Conservation (phyloP, 1,140 invertebrate genomes). For the Scaptodrosophila lebanonensis region DNA sequence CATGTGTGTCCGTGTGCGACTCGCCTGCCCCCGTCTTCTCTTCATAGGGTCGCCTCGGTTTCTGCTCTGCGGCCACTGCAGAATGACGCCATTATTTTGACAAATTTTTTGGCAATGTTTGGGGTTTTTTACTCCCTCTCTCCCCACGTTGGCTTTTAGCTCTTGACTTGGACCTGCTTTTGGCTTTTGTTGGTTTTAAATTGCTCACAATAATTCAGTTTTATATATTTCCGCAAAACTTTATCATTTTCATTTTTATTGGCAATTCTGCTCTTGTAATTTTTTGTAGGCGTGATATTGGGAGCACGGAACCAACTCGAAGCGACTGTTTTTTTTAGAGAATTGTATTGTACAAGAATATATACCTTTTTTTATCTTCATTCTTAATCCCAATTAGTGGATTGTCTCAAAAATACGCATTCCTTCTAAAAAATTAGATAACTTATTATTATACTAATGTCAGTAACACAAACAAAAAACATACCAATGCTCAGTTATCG, state of each 20-base stretch:
- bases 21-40: not conserved
- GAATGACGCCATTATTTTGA: slow-evolving; percentile 76
- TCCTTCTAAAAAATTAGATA: too few species aligned
- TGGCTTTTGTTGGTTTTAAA: slow-evolving; percentile 74
- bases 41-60: not conserved
- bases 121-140: slow-evolving; percentile 40
- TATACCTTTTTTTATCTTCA: too few species aligned
- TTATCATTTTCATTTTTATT: slow-evolving; percentile 74
- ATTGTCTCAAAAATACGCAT: too few species aligned
- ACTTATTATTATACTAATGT: too few species aligned
- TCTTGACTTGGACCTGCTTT: slow-evolving; percentile 64
- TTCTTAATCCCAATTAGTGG: too few species aligned
- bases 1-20: slow-evolving; percentile 20
- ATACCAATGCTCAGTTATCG: too few species aligned
- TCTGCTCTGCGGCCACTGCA: slow-evolving; percentile 54
- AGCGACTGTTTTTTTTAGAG: too few species aligned
- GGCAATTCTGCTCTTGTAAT: too few species aligned
- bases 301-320: too few species aligned
- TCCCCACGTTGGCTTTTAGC: slow-evolving; percentile 34
- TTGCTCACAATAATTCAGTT: slow-evolving; percentile 76
- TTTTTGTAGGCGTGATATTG: too few species aligned
- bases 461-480: too few species aligned
- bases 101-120: slow-evolving; percentile 74
- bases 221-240: slow-evolving; percentile 75
- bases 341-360: too few species aligned